Base-by-base conservation (phyloP, 2,797 vertebrate species). In the Benthosema pterotum region DNA sequence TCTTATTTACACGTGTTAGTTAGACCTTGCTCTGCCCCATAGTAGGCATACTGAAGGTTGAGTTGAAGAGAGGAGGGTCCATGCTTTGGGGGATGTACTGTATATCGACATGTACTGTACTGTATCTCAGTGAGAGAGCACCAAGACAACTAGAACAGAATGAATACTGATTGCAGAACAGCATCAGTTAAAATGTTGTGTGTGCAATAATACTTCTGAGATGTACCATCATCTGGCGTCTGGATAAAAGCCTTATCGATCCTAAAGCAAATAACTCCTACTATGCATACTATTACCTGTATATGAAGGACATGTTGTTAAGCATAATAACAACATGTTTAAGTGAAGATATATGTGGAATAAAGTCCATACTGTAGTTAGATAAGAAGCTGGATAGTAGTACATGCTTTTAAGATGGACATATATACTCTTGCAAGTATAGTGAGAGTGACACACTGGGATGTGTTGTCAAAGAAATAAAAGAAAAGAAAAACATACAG, bases 71-170 rank as follows among this genome's bases (percentile, higher is more conserved):
- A n/a, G n/a, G n/a, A n/a, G n/a, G 73, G 71, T 66, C 72, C 89
- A 90, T 91, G 89, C 87, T 80, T 74, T 51, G 75, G 78, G 46
- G 81, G n/a, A n/a, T n/a, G n/a, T n/a, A n/a, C n/a, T n/a, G n/a
- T n/a, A n/a, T n/a, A n/a, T n/a, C n/a, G n/a, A n/a, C n/a, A n/a
- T n/a, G n/a, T n/a, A n/a, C n/a, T n/a, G n/a, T n/a, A n/a, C n/a
- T n/a, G n/a, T n/a, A 72, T 84, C 83, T 83, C 84, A 84, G 85
- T 77, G 67, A 81, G 77, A 84, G 72, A 84, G 72, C 69, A 82
- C 83, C 82, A 77, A 32, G 58, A 71, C 67, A 69, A 62, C 32
- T 8, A 83, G 68, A 75, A 57, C n/a, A 45, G 61, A 67, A 65
- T 62, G 71, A 80, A 32, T 22, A 43, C 42, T 17, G 47, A 15